Conservation (phyloP, 2,797 vertebrate genomes). For the Melopsittacus undulatus region DNA sequence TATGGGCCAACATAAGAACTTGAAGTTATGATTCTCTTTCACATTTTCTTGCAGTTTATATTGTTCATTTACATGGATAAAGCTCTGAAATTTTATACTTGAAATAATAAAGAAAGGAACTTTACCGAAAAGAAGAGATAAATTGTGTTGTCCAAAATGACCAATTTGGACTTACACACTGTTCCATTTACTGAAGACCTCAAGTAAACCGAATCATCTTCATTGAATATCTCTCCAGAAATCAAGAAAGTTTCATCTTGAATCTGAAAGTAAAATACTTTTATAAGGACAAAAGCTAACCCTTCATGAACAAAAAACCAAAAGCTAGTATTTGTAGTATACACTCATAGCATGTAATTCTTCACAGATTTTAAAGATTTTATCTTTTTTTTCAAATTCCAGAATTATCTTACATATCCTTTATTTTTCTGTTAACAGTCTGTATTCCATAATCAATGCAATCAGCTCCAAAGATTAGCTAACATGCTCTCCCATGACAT, state of each 20-base stretch:
- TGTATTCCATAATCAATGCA: neutral
- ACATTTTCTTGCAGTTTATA: neutral
- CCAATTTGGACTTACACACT: slow-evolving; percentile 85
- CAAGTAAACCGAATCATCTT: slow-evolving; percentile 81
- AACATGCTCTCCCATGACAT: neutral
- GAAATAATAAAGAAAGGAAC: neutral
- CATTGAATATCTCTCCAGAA: slow-evolving; percentile 81
- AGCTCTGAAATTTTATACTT: neutral
- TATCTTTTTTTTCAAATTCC: neutral
- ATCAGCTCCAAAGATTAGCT: neutral
- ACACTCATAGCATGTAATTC: neutral
- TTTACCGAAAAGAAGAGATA: slow-evolving; percentile 91
- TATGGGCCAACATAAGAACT: neutral
- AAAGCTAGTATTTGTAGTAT: neutral
- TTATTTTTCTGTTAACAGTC: neutral
- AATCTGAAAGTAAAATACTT: slow-evolving; percentile 76
- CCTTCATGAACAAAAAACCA: neutral
- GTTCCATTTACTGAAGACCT: slow-evolving; percentile 86
- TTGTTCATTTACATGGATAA: neutral
- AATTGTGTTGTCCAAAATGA: slow-evolving; percentile 86
- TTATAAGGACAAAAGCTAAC: neutral
- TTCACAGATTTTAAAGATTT: neutral
- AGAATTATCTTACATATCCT: neutral
- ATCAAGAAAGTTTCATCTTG: slow-evolving; percentile 80
- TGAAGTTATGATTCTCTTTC: neutral